Base-by-base conservation (phyloP, 2,888 invertebrate genomes). In the Tuberolachnus salignus region DNA sequence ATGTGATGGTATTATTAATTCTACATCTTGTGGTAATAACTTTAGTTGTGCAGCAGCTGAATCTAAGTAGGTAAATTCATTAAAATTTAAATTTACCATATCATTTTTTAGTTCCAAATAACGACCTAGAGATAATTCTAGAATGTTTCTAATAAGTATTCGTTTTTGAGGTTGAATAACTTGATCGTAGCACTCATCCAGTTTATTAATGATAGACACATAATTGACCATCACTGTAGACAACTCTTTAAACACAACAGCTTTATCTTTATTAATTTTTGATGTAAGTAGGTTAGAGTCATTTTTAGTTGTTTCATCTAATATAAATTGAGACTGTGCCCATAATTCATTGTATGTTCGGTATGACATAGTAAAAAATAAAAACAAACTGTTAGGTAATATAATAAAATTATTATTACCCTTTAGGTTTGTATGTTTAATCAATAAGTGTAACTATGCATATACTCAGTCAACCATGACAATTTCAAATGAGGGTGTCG, bases 111-210 rank as follows among this genome's bases (percentile, higher is more conserved):
- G 86, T 85, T 98, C 97, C 46, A 97, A 86, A 59, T 96, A 83
- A 21, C 83, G 80, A 10, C 64, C 81, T 13, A 96, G 87, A 59
- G 91, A 90, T 0, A 91, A 89, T 84, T 95, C 94, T 3, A 95
- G 84, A 2, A 93, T 84, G 82, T 91, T 89, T 81, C 89, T 89
- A 0, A 97, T 88, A n/a, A 97, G 87, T 69, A 91, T 85, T 46
- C 95, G 88, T 85, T 97, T 97, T 85, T 98, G 97, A 0, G 97
- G 97, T 85, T 97, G 97, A 55, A 96, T 88, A 83, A 95, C 89
- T 87, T 96, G 96, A 84, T 97, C 97, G 83, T 96, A 94, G 81
- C 94, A 92, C 80, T 90, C 87, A 83, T 94, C 92, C 49, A 97
- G 85, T 83, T 89, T 90, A 82, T 92, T 90, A 26, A 92, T 88